Evolutionary conservation across 92 coral and sea anemone species (phyloP).

Genomic region (Muricea muricata): DNA sequence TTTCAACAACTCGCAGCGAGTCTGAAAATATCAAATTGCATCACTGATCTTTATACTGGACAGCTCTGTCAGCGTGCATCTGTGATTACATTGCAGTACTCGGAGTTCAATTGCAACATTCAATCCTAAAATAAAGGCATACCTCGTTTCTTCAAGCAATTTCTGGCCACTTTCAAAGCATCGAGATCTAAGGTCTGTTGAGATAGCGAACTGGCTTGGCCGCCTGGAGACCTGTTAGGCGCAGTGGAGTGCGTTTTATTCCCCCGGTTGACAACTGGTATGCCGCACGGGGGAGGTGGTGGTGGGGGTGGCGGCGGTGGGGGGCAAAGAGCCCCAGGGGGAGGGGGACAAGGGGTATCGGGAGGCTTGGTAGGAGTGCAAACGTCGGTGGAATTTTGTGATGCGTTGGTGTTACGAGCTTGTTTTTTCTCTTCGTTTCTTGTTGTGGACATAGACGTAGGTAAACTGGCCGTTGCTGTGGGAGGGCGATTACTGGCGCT

Average conservation of each 20-base stretch:
- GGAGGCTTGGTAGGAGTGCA: background rate
- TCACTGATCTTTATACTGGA: too few species aligned
- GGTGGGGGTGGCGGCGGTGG: constrained; percentile 46
- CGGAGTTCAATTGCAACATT: too few species aligned
- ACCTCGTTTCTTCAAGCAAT: constrained; percentile 11
- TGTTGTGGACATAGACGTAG: background rate
- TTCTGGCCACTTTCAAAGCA: constrained; percentile 6
- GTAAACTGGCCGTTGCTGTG: background rate
- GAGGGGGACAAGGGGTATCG: background rate
- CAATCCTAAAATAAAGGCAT: too few species aligned
- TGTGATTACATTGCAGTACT: too few species aligned
- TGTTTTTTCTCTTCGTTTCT: constrained; percentile 2
- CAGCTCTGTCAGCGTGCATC: too few species aligned
- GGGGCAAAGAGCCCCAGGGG: constrained; percentile 1
- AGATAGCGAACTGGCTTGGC: constrained; percentile 18
- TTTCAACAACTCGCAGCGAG: too few species aligned
- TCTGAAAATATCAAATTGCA: too few species aligned
- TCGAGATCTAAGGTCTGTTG: constrained; percentile 19
- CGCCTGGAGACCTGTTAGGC: background rate
- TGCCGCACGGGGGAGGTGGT: constrained; percentile 4
- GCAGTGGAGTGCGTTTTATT: background rate
- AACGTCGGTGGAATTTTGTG: background rate
- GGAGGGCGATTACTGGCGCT: background rate
- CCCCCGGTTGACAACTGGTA: too few species aligned
- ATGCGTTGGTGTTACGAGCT: background rate